phyloP scores from a whole-genome alignment of 2,113 vertebrate genomes.

The Daubentonia madagascariensis region DNA sequence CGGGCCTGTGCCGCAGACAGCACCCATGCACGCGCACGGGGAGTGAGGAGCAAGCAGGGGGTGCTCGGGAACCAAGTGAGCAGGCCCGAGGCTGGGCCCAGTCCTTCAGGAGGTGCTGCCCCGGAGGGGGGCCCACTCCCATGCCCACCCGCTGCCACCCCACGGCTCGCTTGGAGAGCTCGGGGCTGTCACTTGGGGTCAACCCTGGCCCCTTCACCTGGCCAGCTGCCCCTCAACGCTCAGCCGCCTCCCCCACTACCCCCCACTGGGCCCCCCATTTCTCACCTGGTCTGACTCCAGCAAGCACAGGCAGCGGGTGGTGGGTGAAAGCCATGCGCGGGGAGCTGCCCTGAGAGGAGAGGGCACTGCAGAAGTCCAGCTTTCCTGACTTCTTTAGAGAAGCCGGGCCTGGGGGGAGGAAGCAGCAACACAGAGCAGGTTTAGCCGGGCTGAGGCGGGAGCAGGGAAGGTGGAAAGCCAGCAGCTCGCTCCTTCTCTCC shows the following conservation, averaged over 20 bases:
- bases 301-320: slow-evolving; percentile 97
- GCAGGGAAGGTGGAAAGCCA: slow-evolving; percentile 24
- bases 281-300: slow-evolving; percentile 99
- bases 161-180: background rate
- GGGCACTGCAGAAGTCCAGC: slow-evolving; percentile 95
- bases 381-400: slow-evolving; percentile 98
- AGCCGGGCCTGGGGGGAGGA: slow-evolving; percentile 94
- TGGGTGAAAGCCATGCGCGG: slow-evolving; percentile 98
- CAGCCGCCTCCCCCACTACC: background rate
- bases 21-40: fast-evolving
- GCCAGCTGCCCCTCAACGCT: background rate
- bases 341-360: slow-evolving; percentile 94
- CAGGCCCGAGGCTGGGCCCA: background rate
- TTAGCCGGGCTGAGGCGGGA: slow-evolving; percentile 65
- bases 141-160: background rate
- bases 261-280: slow-evolving; percentile 73
- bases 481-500: slow-evolving; percentile 34
- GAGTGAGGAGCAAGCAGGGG: background rate
- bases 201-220: background rate
- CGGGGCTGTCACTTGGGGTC: background rate
- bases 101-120: background rate
- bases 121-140: background rate
- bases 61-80: background rate
- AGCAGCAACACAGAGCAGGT: slow-evolving; percentile 85
- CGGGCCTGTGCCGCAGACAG: background rate